Conservation (phyloP, 2,113 vertebrate genomes). For the Sylvilagus bachmani region DNA sequence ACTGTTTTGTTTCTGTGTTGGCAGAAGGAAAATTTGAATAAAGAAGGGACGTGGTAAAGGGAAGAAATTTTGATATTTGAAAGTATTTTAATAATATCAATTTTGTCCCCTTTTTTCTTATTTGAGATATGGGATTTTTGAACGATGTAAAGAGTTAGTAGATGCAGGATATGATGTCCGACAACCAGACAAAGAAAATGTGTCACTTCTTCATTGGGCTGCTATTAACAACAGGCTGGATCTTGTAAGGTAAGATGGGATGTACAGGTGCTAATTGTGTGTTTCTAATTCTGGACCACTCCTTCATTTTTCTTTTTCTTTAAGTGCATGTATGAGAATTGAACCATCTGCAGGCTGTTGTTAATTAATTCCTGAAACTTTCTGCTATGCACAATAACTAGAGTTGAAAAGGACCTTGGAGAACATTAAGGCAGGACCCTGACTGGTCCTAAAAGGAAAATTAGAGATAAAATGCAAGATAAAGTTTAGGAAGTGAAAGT, state of each 20-base stretch:
- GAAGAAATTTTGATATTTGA: slow-evolving; percentile 52
- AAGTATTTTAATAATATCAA: slow-evolving; percentile 40
- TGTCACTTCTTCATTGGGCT: slow-evolving; percentile 98
- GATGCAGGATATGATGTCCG: slow-evolving; percentile 96
- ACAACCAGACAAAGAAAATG: slow-evolving; percentile 97
- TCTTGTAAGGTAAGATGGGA: slow-evolving; percentile 93
- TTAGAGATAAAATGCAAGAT: neutral
- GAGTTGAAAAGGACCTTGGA: neutral
- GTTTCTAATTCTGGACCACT: slow-evolving; percentile 32
- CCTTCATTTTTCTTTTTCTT: slow-evolving; percentile 21
- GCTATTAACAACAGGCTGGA: slow-evolving; percentile 98
- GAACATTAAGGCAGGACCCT: neutral
- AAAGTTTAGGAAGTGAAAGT: slow-evolving; percentile 5
- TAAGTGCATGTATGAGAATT: neutral
- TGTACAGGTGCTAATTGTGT: slow-evolving; percentile 7
- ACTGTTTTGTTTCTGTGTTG: slow-evolving; percentile 34
- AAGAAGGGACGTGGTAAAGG: neutral
- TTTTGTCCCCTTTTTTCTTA: neutral
- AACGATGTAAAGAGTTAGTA: slow-evolving; percentile 96
- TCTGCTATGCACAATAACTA: neutral
- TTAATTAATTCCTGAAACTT: neutral
- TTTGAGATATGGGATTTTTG: slow-evolving; percentile 94
- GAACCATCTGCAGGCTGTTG: neutral
- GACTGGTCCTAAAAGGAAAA: neutral
- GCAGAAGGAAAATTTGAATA: slow-evolving; percentile 6